phyloP scores from a whole-genome alignment of 2,888 invertebrate species.

The Drosophila eohydei region DNA sequence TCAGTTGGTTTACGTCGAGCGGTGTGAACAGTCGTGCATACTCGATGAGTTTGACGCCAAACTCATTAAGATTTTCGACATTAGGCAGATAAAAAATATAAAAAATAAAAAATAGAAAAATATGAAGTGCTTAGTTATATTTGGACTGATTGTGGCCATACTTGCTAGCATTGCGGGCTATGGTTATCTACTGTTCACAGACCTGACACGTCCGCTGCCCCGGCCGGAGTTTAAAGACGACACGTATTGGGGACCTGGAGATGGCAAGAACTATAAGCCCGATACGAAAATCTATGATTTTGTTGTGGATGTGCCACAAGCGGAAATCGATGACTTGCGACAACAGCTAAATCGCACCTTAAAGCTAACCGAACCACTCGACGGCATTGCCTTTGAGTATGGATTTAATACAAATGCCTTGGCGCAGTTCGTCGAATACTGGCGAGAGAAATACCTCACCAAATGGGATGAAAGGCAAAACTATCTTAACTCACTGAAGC shows the following conservation, averaged over 20 bases:
- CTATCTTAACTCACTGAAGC: conserved; percentile 89
- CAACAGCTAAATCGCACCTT: conserved; percentile 86
- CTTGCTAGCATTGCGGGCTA: conserved; percentile 63
- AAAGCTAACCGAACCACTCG: conserved; percentile 87
- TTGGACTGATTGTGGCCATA: conserved; percentile 68
- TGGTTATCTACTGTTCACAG: conserved; percentile 68
- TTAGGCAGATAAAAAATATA: conserved; percentile 29
- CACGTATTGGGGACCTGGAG: conserved; percentile 83
- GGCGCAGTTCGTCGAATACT: conserved; percentile 89
- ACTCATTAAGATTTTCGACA: conserved; percentile 37
- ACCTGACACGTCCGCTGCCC: conserved; percentile 77
- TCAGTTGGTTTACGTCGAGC: conserved; percentile 46
- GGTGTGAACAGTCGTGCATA: conserved; percentile 31
- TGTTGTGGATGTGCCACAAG: conserved; percentile 57
- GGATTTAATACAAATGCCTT: conserved; percentile 92
- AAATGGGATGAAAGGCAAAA: conserved; percentile 88
- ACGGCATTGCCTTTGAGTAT: conserved; percentile 90
- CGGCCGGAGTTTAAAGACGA: conserved; percentile 80
- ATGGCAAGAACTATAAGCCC: conserved; percentile 74
- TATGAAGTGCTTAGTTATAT: conserved; percentile 71
- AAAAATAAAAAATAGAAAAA: conserved; percentile 2
- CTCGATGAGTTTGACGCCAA: conserved; percentile 3
- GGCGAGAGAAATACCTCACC: conserved; percentile 90
- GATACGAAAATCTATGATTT: conserved; percentile 79
- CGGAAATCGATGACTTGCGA: conserved; percentile 87